Percentiles rank a stretch among this genome's conserved stretches.
phyloP scores from a whole-genome alignment of 2,113 vertebrate genomes.

The Mirza zaza region DNA sequence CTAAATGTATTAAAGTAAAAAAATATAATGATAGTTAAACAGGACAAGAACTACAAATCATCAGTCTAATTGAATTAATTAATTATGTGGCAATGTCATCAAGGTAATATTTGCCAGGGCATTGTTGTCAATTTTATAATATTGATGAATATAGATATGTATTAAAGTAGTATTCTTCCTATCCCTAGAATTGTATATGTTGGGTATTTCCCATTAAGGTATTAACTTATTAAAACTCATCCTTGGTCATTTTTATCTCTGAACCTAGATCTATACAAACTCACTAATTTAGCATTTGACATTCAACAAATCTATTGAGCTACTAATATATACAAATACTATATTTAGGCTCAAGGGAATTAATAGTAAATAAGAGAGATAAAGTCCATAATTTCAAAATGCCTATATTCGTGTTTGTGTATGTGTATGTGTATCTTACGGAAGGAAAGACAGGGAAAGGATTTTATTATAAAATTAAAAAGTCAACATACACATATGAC shows the following conservation, averaged over 20 bases:
- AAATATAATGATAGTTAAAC: not conserved
- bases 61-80: not conserved
- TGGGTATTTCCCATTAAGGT: not conserved
- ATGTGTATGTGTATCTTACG: not conserved
- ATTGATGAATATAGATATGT: not conserved
- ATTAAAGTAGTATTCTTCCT: not conserved
- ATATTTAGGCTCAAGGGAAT: not conserved
- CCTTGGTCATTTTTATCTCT: not conserved
- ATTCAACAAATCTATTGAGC: not conserved
- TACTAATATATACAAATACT: not conserved
- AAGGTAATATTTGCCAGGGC: not conserved
- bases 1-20: no score
- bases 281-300: not conserved
- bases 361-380: not conserved
- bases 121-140: not conserved
- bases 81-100: not conserved
- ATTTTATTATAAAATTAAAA: not conserved
- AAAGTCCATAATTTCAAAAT: not conserved
- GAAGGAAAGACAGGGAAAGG: not conserved
- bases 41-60: not conserved
- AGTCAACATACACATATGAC: not conserved
- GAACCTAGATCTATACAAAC: not conserved
- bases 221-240: slow-evolving; percentile 6
- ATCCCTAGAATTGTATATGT: not conserved
- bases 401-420: not conserved